Evolutionary conservation across 2,113 vertebrate species (phyloP), one percentile per base, ranked within the genome.

Genomic region (Nematolebias whitei): DNA sequence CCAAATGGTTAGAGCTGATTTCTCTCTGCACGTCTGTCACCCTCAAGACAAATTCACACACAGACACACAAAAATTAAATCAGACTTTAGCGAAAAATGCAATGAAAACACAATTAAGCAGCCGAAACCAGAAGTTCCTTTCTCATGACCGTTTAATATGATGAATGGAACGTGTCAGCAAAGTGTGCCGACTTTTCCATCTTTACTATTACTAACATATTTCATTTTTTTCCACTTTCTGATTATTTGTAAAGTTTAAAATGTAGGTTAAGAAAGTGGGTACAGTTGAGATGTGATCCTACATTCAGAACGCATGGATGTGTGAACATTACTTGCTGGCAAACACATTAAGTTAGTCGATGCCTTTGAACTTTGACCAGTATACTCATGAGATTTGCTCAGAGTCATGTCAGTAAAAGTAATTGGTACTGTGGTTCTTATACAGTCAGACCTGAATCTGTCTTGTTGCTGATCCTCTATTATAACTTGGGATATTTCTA

Each of bases 1-100:
- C 6, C 12, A 71, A 26, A 43, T 56, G 32, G 38, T 80, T 55
- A 80, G 50, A 15, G 39, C 18, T 18, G n/a, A 4, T 70, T 49
- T 63, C 16, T 39, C 1, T 51, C 22, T 29, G 16, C 56, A 59
- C 23, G 26, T 49, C 15, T 20, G 41, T 32, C 24, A 45, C 12
- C 45, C n/a, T 60, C 8, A 40, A 50, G 5, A 35, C 32, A 35
- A 8, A 8, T 35, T 35, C 32, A 35, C 32, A 8, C 32, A 35
- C 32, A 35, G 1, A 35, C 1, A 35, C 5, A 35, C 5, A 35
- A 35, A 35, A 35, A n/a, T n/a, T n/a, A n/a, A n/a, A 5, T 10
- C 5, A 35, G 5, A 35, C 32, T 35, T 7, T 4, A 29, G 26
- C 7, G 26, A 29, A 29, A n/a, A 29, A 29, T 29, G 26, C 26